phyloP scores from a whole-genome alignment of 2,888 invertebrate species.

The Acronicta psi region DNA sequence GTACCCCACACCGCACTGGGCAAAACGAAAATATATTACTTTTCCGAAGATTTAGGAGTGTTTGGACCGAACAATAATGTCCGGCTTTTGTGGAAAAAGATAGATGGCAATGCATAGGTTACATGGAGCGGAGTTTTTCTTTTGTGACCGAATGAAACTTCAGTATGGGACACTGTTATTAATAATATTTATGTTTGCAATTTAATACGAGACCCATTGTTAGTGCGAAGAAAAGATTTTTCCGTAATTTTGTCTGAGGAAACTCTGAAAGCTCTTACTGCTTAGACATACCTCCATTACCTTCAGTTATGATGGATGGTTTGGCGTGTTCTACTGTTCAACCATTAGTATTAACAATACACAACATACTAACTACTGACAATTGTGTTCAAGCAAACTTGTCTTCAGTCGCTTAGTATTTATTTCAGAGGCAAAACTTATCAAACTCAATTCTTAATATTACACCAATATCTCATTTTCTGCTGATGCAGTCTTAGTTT shows the following conservation, averaged over 20 bases:
- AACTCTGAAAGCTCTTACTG: slow-evolving; percentile 53
- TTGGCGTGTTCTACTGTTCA: slow-evolving; percentile 19
- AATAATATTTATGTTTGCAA: slow-evolving; percentile 85
- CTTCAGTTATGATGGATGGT: slow-evolving; percentile 41
- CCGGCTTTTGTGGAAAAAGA: slow-evolving; percentile 90
- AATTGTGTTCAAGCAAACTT: neutral
- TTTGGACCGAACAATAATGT: slow-evolving; percentile 90
- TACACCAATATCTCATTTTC: no score
- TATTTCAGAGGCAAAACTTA: neutral
- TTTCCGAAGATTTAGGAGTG: slow-evolving; percentile 89
- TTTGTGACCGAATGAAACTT: slow-evolving; percentile 87
- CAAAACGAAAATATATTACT: slow-evolving; percentile 90
- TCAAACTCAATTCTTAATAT: no score
- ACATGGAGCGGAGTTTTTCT: slow-evolving; percentile 86
- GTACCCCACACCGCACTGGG: slow-evolving; percentile 85
- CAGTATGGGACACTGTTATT: slow-evolving; percentile 80
- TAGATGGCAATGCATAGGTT: slow-evolving; percentile 89
- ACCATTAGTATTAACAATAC: slow-evolving; percentile 8
- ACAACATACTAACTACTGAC: neutral
- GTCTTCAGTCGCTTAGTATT: neutral
- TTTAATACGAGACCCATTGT: slow-evolving; percentile 78
- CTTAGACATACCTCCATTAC: slow-evolving; percentile 52
- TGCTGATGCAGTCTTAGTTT: no score
- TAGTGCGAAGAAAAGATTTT: slow-evolving; percentile 70
- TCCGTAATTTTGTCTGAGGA: slow-evolving; percentile 68